phyloP scores from a whole-genome alignment of 2,888 invertebrate species.

The Eumacrocentrus americanus region DNA sequence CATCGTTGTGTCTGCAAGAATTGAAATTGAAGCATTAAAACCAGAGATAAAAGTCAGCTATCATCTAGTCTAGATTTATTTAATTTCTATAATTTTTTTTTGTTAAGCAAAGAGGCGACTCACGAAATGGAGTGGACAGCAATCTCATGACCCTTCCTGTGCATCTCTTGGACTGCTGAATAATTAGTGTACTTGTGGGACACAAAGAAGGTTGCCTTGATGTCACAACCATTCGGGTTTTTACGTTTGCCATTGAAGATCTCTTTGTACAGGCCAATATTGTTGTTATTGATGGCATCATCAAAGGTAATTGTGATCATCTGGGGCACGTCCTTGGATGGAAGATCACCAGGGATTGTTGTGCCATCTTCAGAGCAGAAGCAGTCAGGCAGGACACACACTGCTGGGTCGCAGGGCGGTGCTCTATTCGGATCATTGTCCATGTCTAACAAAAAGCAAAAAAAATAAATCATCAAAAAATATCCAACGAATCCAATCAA shows the following conservation, averaged over 20 bases:
- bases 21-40: slow-evolving; percentile 13
- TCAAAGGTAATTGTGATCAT: slow-evolving; percentile 95
- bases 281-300: slow-evolving; percentile 94
- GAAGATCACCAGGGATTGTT: slow-evolving; percentile 82
- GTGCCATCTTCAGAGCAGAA: slow-evolving; percentile 95
- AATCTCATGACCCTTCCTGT: slow-evolving; percentile 91
- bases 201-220: slow-evolving; percentile 90
- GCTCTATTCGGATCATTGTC: slow-evolving; percentile 93
- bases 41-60: not conserved
- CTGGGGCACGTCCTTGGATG: slow-evolving; percentile 85
- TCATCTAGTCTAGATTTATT: too few species aligned
- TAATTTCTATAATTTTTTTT: too few species aligned
- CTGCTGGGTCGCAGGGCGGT: slow-evolving; percentile 84
- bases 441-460: slow-evolving; percentile 70
- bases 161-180: slow-evolving; percentile 89
- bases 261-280: slow-evolving; percentile 91
- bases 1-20: slow-evolving; percentile 78
- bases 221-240: slow-evolving; percentile 92
- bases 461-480: not conserved
- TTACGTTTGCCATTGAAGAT: slow-evolving; percentile 88
- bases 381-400: slow-evolving; percentile 89
- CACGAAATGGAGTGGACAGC: slow-evolving; percentile 93
- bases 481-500: too few species aligned
- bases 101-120: slow-evolving; percentile 60
- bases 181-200: slow-evolving; percentile 95